Base-by-base conservation (phyloP, 1,140 invertebrate species). In the Solenopsis fugax region DNA sequence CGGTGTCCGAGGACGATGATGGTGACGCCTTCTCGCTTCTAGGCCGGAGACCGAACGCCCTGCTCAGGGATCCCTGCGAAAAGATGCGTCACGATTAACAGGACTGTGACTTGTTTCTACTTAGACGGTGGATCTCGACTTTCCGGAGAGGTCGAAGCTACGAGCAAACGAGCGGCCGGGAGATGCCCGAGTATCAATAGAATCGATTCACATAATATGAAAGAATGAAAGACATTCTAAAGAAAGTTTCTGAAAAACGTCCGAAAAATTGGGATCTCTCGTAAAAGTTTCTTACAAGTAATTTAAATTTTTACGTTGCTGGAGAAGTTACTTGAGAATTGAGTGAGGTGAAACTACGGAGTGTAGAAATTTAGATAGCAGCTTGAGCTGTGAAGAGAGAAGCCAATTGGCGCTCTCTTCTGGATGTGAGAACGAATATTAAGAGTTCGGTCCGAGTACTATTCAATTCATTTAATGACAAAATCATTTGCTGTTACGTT, bases 21-120 rank as follows among this genome's bases (percentile, higher is more conserved):
- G 96, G 95, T 5, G 96, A 96, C 52, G 92, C 93, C 88, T 94
- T 96, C 93, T 93, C 96, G 88, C 96, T 96, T 88, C 97, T 97
- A 1, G 96, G 95, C 87, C 96, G 96, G 18, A 97, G 94, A 50
- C 97, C 97, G 54, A 98, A 96, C 16, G 97, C 97, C 87, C 97
- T 96, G 78, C 97, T 97, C 92, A 98, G 95, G 54, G 97, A 98
- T 60, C 97, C 97, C 97, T 98, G 95, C 58, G 95, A 96, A 93
- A 50, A 73, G 12, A 88, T 18, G 10, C n/a, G 12, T 2, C n/a
- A 24, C 12, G 58, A 29, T 77, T 29, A 56, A 18, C 21, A 9
- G 21, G 9, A 48, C 13, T 18, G 6, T 0, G 10, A 48, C n/a
- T 21, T 9, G 6, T 12, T 4, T 69, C 13, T 24, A 16, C 24